Evolutionary conservation across 2,888 invertebrate genomes (phyloP).

Genomic region (Pterostichus madidus): DNA sequence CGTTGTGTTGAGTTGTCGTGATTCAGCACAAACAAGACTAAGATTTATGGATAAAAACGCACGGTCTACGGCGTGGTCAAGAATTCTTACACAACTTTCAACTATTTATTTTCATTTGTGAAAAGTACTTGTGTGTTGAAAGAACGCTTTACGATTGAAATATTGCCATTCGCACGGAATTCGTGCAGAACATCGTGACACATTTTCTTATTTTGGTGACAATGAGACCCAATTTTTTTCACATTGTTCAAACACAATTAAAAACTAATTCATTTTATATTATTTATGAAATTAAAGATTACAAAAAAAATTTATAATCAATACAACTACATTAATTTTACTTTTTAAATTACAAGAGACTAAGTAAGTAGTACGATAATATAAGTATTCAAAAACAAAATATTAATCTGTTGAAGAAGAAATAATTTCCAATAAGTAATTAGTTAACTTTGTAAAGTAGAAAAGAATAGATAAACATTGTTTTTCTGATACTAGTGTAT

Average conservation of each 20-base stretch:
- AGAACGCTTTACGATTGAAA: constrained; percentile 63
- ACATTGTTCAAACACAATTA: background rate
- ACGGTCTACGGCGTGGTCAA: constrained; percentile 49
- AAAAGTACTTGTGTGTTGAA: constrained; percentile 57
- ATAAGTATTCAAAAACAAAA: no score
- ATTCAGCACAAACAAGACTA: constrained; percentile 50
- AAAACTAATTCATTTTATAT: no score
- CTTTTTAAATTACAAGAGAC: no score
- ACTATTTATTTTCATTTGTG: constrained; percentile 61
- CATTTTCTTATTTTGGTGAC: constrained; percentile 24
- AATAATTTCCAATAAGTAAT: no score
- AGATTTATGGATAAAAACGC: constrained; percentile 58
- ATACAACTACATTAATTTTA: no score
- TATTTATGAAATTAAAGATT: no score
- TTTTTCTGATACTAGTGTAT: no score
- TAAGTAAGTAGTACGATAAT: no score
- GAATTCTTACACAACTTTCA: constrained; percentile 56
- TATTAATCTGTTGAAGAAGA: no score
- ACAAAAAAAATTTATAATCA: no score
- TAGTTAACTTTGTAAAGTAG: no score
- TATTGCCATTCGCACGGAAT: constrained; percentile 36
- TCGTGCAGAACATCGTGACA: background rate
- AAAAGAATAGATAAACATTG: no score
- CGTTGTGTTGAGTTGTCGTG: constrained; percentile 46
- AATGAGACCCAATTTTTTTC: background rate